phyloP scores from a whole-genome alignment of 2,888 invertebrate genomes.

The Balanococcus diminutus region DNA sequence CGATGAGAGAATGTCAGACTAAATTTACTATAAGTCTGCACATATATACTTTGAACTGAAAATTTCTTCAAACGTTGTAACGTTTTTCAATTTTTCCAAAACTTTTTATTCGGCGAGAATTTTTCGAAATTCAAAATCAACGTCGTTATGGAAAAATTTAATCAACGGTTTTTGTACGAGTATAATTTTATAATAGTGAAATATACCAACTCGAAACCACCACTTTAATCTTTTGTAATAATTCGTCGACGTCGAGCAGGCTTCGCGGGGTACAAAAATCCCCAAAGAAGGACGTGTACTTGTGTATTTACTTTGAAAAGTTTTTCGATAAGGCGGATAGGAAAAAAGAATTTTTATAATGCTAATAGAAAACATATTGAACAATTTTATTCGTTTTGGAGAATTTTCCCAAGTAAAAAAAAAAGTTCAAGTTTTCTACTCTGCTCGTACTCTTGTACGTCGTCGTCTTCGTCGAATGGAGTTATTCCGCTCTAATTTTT shows the following conservation, averaged over 20 bases:
- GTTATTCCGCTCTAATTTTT: conserved; percentile 25
- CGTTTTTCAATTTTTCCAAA: neutral
- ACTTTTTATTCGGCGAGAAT: neutral
- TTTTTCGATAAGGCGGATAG: conserved; percentile 1
- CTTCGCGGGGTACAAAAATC: neutral
- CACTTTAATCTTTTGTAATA: conserved; percentile 17
- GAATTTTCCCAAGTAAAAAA: neutral
- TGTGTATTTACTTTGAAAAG: conserved; percentile 9
- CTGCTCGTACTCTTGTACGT: neutral
- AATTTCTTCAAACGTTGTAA: neutral
- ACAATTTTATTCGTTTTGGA: neutral
- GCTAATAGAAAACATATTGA: conserved; percentile 29
- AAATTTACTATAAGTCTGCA: no score
- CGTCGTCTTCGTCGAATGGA: neutral
- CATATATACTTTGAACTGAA: no score
- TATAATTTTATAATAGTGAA: conserved; percentile 7
- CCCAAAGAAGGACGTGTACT: neutral
- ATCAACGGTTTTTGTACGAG: conserved; percentile 1
- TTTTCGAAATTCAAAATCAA: neutral
- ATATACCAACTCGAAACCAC: neutral
- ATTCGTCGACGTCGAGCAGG: neutral
- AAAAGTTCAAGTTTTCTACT: neutral
- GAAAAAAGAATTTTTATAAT: conserved; percentile 18
- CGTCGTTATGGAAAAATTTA: neutral
- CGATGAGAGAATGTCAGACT: neutral